Base-by-base conservation (phyloP, 2,797 vertebrate species). In the Sternarchorhynchus goeldii region DNA sequence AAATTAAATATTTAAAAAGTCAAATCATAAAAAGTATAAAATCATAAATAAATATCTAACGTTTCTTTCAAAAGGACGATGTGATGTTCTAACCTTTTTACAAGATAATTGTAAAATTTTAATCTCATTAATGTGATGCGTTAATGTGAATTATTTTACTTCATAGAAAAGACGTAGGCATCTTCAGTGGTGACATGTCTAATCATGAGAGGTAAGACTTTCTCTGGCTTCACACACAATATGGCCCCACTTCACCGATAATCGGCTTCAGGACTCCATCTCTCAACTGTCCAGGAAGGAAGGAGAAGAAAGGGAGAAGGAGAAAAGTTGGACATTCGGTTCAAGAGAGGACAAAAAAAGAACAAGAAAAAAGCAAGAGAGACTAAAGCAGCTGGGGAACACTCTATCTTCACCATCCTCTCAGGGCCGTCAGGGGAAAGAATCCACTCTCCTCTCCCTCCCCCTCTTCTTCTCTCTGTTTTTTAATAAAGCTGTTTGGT, bases 401-500 rank as follows among this genome's bases (percentile, higher is more conserved):
- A 94, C 91, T 91, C 90, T 91, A 93, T 93, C 92, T 92, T 90
- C 89, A 90, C 93, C 93, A 93, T 93, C 91, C 92, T 92, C 92
- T 93, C 89, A 90, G 88, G 90, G 89, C 89, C 91, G 92, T 93
- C 91, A 93, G 92, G 93, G 92, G 91, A 94, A 25, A 92, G 91
- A 93, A 91, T 92, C 90, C 90, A 70, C 81, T 63, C 64, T 36
- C 73, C 68, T 67, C 70, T 76, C 69, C 76, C 77, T 82, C 66
- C 65, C 59, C 75, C 79, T 82, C 85, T 83, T 86, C 89, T 89
- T 85, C 87, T 83, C 86, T 92, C 92, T 92, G 90, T 93, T 93
- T 94, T 94, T 94, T 94, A 94, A 94, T 94, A 93, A 94, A 94
- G 93, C 92, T 91, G 91, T 94, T 92, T 93, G 90, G 92, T 93